phyloP scores from a whole-genome alignment of 2,797 vertebrate genomes.

The Huso huso region DNA sequence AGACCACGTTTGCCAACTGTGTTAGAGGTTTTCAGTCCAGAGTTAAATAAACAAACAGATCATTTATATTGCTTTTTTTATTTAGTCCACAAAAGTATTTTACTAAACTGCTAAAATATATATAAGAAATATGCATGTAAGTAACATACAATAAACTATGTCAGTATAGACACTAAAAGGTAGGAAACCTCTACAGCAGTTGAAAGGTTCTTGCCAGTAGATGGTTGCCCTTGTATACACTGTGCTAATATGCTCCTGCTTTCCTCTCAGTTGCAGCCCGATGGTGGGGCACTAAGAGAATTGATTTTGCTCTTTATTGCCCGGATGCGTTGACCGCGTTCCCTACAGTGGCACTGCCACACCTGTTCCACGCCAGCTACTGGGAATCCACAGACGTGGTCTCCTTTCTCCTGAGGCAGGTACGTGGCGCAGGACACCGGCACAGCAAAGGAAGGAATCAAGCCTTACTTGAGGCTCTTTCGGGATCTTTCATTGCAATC shows the following conservation, averaged over 20 bases:
- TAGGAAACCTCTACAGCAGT: neutral
- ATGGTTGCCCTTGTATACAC: neutral
- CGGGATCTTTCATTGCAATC: too few relatives aligned
- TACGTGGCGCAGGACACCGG: conserved; percentile 32
- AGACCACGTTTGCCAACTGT: too few relatives aligned
- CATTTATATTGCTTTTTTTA: too few relatives aligned
- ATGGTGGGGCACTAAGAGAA: conserved; percentile 96
- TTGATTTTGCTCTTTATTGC: conserved; percentile 95
- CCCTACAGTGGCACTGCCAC: conserved; percentile 88
- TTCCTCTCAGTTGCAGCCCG: conserved; percentile 59
- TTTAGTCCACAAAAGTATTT: too few relatives aligned
- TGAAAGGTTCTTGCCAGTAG: neutral
- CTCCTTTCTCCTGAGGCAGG: conserved; percentile 94
- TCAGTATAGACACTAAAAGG: neutral
- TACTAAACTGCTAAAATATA: too few relatives aligned
- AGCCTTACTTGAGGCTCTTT: too few relatives aligned
- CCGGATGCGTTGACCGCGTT: conserved; percentile 93
- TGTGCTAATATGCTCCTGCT: conserved; percentile 5
- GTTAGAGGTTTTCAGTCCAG: too few relatives aligned
- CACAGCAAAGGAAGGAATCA: too few relatives aligned
- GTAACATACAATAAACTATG: neutral
- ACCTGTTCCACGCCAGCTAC: conserved; percentile 96
- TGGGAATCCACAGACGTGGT: conserved; percentile 97
- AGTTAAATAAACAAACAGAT: too few relatives aligned
- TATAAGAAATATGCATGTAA: neutral